Evolutionary conservation across 2,888 invertebrate genomes (phyloP), one percentile per base, ranked within the genome.

Genomic region (Catotricha subobsoleta): DNA sequence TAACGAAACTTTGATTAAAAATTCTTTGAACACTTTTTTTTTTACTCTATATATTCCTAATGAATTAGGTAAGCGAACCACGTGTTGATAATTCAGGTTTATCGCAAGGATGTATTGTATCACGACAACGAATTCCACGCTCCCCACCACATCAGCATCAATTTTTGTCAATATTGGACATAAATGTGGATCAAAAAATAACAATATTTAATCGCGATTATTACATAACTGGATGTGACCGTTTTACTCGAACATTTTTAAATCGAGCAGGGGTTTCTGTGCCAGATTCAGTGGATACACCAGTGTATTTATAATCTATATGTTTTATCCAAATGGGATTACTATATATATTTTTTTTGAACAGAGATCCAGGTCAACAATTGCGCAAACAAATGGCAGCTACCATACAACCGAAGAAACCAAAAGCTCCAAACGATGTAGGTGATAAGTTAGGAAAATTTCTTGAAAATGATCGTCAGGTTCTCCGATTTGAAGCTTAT

Each of bases 241-340:
- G 74, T 48, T 92, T 90, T 55, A 91, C 92, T 0, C 67, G 84
- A 47, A 75, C 74, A 40, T 92, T 88, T 59, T 62, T 92, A 6
- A 80, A 81, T 55, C 76, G 83, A 35, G 72, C 83, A 41, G 92
- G 92, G 3, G 81, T 91, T 39, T 66, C 77, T 27, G 84, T 92
- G 3, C 77, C 83, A 0, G 78, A 81, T 60, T 74, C 75, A 1
- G 59, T 74, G 3, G 57, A 64, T 15, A 58, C 65, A 13, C 76
- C 76, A 2, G 49, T 51, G 50, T 69, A 67, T n/a, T n/a, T n/a
- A 25, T 10, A 25, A 25, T 25, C 25, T 7, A 25, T 8, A 25
- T 10, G 7, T 25, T 8, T 25, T 25, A 29, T 5, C n/a, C 7
- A n/a, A 10, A 8, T 9, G n/a, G n/a, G n/a, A 29, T 5, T 29